A percentile compares a stretch with the other conserved stretches of the same genome.
phyloP scores from a whole-genome alignment of 2,797 vertebrate species.

The Chaenodraco wilsoni region DNA sequence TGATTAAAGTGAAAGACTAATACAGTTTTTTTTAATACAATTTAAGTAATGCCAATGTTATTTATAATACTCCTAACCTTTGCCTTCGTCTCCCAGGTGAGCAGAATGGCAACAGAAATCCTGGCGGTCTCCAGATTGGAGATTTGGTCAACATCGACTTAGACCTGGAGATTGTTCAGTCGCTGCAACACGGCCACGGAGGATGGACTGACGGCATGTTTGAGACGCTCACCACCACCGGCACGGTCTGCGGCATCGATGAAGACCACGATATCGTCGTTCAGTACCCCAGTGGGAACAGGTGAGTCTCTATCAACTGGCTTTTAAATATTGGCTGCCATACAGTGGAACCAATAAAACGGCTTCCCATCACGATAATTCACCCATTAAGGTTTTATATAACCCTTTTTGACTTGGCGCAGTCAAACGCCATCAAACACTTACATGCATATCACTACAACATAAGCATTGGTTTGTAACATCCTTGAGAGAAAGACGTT shows the following conservation, averaged over 20 bases:
- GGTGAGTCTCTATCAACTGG: slow-evolving; percentile 77
- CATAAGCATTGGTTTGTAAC: slow-evolving; percentile 16
- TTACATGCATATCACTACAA: background rate
- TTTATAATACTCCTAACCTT: background rate
- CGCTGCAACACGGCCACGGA: slow-evolving; percentile 96
- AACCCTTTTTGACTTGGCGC: background rate
- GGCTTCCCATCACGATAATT: background rate
- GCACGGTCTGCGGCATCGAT: slow-evolving; percentile 98
- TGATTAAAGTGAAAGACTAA: background rate
- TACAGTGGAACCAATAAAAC: slow-evolving; percentile 7
- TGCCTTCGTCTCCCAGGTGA: slow-evolving; percentile 84
- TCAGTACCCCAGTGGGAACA: slow-evolving; percentile 98
- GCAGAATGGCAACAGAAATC: slow-evolving; percentile 98
- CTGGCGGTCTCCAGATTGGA: slow-evolving; percentile 96
- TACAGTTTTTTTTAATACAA: background rate
- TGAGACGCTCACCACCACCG: slow-evolving; percentile 98
- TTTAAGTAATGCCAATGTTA: background rate
- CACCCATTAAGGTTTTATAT: slow-evolving; percentile 10
- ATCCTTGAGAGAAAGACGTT: slow-evolving; percentile 5
- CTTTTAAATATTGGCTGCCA: slow-evolving; percentile 11
- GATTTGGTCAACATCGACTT: slow-evolving; percentile 99
- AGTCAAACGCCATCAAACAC: slow-evolving; percentile 6
- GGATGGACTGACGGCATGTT: slow-evolving; percentile 99
- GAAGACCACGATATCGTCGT: slow-evolving; percentile 99
- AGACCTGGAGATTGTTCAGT: slow-evolving; percentile 98